Base-by-base conservation (phyloP, 2,888 invertebrate genomes). In the Hirtodrosophila trivittata region DNA sequence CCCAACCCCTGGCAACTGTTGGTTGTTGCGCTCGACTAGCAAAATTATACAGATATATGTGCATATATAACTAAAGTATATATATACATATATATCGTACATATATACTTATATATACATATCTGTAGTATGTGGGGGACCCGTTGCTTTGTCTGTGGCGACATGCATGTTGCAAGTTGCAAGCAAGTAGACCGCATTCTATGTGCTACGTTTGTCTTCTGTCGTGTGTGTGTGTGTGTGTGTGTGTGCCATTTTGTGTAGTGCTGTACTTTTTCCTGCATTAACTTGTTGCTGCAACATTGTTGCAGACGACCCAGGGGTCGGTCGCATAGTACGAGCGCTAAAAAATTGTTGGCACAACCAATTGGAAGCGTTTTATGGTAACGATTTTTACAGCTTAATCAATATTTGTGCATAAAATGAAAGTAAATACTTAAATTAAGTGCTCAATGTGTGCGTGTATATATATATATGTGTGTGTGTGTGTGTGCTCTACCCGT, bases 371-470 rank as follows among this genome's bases (percentile, higher is more conserved):
- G 47, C 38, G 28, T 46, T 64, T 68, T 33, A 63, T 71, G 68
- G 16, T 37, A 58, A 60, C 59, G 37, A 66, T 70, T 70, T 70
- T 86, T 77, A 81, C 70, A 60, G 66, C 82, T 84, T 81, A 84
- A 86, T 82, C 86, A 82, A 82, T 86, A 84, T 81, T 68, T 66
- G 59, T 73, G 63, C 70, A 72, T 82, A 69, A 82, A 85, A 85
- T 62, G 64, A 75, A 66, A 77, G 77, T 75, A 77, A 70, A 73
- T 77, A 46, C 41, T 51, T 14, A 59, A 76, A 49, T 64, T 54
- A 47, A 63, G 47, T 59, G 25, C 39, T 46, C 35, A 41, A 39
- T 25, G 14, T 49, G 5, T 12, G 13, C 5, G 5, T 21, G 18
- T 21, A 5, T 21, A 5, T 21, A 21, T 21, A 5, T 21, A 5